Base-by-base conservation (phyloP, 2,113 vertebrate species). In the Hemicordylus capensis region DNA sequence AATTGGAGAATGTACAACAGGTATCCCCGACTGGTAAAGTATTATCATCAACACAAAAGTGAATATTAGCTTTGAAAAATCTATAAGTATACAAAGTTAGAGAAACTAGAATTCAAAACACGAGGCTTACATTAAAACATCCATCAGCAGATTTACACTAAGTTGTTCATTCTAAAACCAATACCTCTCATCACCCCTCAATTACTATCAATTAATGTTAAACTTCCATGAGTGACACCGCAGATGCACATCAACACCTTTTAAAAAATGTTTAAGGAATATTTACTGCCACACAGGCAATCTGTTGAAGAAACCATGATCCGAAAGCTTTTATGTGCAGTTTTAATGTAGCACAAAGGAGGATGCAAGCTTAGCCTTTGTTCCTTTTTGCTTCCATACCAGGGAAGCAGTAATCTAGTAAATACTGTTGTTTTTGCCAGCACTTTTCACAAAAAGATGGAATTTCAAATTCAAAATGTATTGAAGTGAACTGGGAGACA, bases 191-290 rank as follows among this genome's bases (percentile, higher is more conserved):
- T 22, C 14, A 66, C n/a, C 31, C n/a, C 31, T 34, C 17, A 34
- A n/a, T n/a, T 66, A 34, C 19, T 75, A 5, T 20, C 39, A 44
- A 10, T 31, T 54, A n/a, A 75, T 54, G 11, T 59, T 77, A 94
- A 89, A 91, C 61, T 83, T 83, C 77, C 86, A 86, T 92, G 92
- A 93, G n/a, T n/a, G 81, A 67, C 70, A 87, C 82, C 91, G 88
- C 88, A 86, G 84, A 96, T 87, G 94, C 84, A 93, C 91, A n/a
- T n/a, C n/a, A 77, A n/a, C 81, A 88, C 93, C 95, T 91, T 91
- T 89, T 78, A 90, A 95, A 91, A 76, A 90, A 83, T 89, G 87
- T 28, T 73, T 67, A 89, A 61, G 78, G 81, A 37, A 1, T 0
- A 22, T 72, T 91, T 44, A 37, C 37, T 81, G 87, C 85, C 87